These are phyloP conservation scores for Wiebesia pumilae DNA, from an alignment of 1,140 invertebrate species.

Conservation along the genomic window DNA sequence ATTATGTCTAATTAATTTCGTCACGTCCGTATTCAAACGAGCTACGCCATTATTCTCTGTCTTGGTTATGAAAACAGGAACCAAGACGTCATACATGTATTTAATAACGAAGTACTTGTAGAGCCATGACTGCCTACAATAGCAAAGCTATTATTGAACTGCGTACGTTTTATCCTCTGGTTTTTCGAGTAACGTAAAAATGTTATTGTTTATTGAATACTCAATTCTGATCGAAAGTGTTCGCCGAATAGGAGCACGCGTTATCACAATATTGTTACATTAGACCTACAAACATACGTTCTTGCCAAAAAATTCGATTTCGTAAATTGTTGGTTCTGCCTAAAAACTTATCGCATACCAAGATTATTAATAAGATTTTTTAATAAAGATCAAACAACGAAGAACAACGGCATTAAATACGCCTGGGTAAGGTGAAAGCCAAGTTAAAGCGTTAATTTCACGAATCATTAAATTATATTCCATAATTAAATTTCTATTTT, in stretches of 20 bases:
- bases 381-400: too few species aligned
- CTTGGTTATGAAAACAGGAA: background rate
- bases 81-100: background rate
- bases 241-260: too few species aligned
- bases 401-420: too few species aligned
- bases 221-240: too few species aligned
- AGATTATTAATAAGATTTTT: too few species aligned
- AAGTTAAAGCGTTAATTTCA: background rate
- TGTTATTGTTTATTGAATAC: background rate
- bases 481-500: background rate
- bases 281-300: too few species aligned
- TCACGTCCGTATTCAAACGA: background rate
- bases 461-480: background rate
- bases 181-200: background rate
- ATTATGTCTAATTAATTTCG: constrained; percentile 30
- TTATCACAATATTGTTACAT: too few species aligned
- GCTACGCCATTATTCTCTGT: background rate
- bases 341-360: too few species aligned
- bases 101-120: constrained; percentile 10
- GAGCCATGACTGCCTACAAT: background rate
- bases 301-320: too few species aligned
- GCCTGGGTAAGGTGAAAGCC: too few species aligned
- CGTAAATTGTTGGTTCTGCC: too few species aligned
- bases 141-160: background rate
- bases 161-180: background rate